Evolutionary conservation across 2,113 vertebrate genomes (phyloP).

Genomic region (Vombatus ursinus): DNA sequence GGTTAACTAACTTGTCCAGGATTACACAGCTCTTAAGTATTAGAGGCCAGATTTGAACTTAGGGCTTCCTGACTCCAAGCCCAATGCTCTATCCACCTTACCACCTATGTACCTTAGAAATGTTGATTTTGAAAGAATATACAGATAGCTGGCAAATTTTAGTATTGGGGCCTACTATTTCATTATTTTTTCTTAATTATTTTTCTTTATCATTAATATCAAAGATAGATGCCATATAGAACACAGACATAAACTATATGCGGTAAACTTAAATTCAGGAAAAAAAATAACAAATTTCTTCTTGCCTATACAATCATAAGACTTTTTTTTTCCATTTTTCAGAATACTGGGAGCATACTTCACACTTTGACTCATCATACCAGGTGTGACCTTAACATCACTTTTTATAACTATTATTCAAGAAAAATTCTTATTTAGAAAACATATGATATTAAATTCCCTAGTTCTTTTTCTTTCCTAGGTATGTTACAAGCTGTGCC

Average conservation of each 20-base stretch:
- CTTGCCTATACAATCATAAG: conserved; percentile 36
- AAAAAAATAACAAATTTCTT: not conserved
- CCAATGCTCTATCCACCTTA: not conserved
- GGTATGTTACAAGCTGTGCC: conserved; percentile 92
- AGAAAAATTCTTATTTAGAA: conserved; percentile 16
- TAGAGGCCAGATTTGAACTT: not conserved
- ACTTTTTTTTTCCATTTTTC: conserved; percentile 71
- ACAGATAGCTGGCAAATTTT: not conserved
- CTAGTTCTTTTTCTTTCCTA: conserved; percentile 76
- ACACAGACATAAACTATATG: conserved; percentile 4
- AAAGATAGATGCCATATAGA: not conserved
- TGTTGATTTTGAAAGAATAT: not conserved
- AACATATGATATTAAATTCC: conserved; percentile 7
- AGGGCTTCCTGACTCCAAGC: not conserved
- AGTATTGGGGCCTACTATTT: not conserved
- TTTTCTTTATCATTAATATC: conserved; percentile 6
- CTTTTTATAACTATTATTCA: conserved; percentile 41
- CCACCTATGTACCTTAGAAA: not conserved
- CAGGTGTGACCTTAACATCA: conserved; percentile 83
- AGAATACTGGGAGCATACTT: conserved; percentile 87
- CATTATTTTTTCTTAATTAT: too few relatives aligned
- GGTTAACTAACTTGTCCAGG: not conserved
- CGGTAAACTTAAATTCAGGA: not conserved
- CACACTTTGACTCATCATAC: conserved; percentile 89
- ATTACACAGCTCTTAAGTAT: not conserved